Conservation (phyloP, 2,888 invertebrate genomes). For the Drosophila emarginata region DNA sequence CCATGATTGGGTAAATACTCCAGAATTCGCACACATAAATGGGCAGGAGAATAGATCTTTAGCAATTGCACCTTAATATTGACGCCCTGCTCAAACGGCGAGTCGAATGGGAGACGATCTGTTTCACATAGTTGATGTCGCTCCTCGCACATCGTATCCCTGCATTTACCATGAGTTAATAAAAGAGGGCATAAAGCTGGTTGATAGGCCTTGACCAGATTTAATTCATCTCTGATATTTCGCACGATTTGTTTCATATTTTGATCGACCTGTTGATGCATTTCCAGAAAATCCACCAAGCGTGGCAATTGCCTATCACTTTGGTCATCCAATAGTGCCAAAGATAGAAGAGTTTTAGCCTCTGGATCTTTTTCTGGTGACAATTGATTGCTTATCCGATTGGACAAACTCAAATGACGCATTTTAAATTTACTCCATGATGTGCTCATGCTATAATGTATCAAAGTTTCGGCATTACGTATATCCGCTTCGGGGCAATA, state of each 20-base stretch:
- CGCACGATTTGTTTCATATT: constrained; percentile 33
- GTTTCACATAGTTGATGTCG: constrained; percentile 41
- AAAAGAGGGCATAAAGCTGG: constrained; percentile 39
- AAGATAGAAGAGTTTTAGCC: constrained; percentile 13
- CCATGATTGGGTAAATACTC: constrained; percentile 45
- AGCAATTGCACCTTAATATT: constrained; percentile 47
- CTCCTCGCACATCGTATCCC: constrained; percentile 28
- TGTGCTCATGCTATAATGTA: constrained; percentile 52
- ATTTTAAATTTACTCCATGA: constrained; percentile 58
- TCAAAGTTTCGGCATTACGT: constrained; percentile 51
- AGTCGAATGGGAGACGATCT: constrained; percentile 19
- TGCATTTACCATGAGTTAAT: constrained; percentile 45
- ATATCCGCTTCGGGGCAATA: constrained; percentile 59
- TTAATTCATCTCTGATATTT: constrained; percentile 38
- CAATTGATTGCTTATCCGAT: neutral
- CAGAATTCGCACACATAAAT: constrained; percentile 53
- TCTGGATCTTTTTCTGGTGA: neutral
- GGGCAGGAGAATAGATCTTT: constrained; percentile 46
- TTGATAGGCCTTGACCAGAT: constrained; percentile 6
- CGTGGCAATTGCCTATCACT: constrained; percentile 56
- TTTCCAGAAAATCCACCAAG: constrained; percentile 51
- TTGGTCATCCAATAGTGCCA: constrained; percentile 50
- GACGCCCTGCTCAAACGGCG: constrained; percentile 37
- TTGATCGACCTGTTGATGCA: constrained; percentile 47
- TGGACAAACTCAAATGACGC: constrained; percentile 38